phyloP scores from a whole-genome alignment of 2,113 vertebrate genomes.

The Phodopus roborovskii region DNA sequence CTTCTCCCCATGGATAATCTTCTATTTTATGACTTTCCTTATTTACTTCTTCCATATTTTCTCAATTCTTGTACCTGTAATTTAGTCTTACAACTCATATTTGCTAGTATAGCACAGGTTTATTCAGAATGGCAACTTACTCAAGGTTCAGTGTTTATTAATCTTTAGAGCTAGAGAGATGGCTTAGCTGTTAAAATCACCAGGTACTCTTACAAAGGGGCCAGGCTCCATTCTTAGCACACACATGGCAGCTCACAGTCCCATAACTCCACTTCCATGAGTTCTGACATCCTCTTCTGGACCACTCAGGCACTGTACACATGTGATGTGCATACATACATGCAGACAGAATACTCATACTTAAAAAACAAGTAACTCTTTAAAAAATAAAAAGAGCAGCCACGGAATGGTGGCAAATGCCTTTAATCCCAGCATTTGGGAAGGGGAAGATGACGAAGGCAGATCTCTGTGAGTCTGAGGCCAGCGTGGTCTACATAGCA shows the following conservation, averaged over 20 bases:
- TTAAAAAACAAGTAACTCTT: not conserved
- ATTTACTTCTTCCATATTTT: constrained; percentile 39
- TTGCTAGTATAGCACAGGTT: not conserved
- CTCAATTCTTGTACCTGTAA: not conserved
- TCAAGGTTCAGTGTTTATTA: constrained; percentile 1
- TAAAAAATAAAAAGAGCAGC: not conserved
- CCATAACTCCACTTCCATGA: not conserved
- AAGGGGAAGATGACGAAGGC: not conserved
- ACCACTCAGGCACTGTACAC: not conserved
- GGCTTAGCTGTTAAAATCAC: not conserved
- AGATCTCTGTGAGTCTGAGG: not conserved
- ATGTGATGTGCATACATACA: not conserved
- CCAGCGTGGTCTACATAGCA: not conserved
- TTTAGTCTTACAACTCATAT: not conserved
- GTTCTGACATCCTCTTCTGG: not conserved
- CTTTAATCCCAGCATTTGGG: not conserved
- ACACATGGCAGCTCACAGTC: not conserved
- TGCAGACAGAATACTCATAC: not conserved
- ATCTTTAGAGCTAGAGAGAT: not conserved
- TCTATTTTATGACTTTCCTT: constrained; percentile 3
- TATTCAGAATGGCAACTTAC: constrained; percentile 13
- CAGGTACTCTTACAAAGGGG: not conserved
- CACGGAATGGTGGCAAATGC: not conserved
- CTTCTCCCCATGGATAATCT: not conserved
- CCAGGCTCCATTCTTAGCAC: not conserved